Base-by-base conservation (phyloP, 2,888 invertebrate species). In the Noctua comes region DNA sequence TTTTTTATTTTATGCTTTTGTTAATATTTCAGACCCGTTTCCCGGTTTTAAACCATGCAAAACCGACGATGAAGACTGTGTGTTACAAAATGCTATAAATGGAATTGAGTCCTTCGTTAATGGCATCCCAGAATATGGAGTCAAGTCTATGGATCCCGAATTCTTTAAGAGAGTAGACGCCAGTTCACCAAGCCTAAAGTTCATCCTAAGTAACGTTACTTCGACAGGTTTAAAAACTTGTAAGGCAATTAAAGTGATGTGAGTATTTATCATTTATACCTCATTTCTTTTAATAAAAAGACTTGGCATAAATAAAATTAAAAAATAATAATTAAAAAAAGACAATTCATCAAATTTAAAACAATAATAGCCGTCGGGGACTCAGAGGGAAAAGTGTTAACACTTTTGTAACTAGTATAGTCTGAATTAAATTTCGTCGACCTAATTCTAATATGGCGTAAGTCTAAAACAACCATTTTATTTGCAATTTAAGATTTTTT, bases 101-200 rank as follows among this genome's bases (percentile, higher is more conserved):
- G 75, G 73, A 11, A 57, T 76, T 62, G 21, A 54, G 13, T 0
- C 46, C 0, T 72, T 87, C 40, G 72, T 57, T 11, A 57, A 51
- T 46, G 86, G 86, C 18, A 54, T 83, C 0, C 57, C 86, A 24
- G 64, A 68, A 10, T 27, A 64, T 0, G 72, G 62, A 4, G 68
- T 88, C 0, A 72, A 65, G 5, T 18, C 11, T 31, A 11, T 88
- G 48, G 89, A 88, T 51, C 89, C 89, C 2, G 0, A 75, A 0
- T 1, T 13, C n/a, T 73, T 82, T 13, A 51, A 80, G 1, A 36
- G 2, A 3, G 59, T 88, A 2, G 86, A 86, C 8, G 43, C 80
- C 2, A 86, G 84, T 64, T 59, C 79, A 21, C 36, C 65, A 27
- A 82, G 72, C 54, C 65, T 89, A 7, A 80, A 88, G 59, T 74